phyloP scores from a whole-genome alignment of 1,140 invertebrate genomes.

The Macrotrachela quadricornifera region DNA sequence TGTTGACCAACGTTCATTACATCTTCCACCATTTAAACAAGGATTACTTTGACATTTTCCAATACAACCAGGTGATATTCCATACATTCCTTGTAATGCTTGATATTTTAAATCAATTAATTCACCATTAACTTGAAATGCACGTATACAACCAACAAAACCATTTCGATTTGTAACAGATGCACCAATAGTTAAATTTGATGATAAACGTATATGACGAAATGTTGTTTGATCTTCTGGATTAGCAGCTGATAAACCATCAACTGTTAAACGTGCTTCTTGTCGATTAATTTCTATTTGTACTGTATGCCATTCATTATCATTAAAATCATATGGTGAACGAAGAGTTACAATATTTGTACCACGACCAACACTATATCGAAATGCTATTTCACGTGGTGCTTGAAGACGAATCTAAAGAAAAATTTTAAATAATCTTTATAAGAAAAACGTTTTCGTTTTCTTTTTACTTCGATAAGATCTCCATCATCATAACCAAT shows the following conservation, averaged over 20 bases:
- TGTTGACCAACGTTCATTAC: constrained; percentile 68
- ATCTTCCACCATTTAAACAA: constrained; percentile 84
- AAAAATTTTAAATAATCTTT: background rate
- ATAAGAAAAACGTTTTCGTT: background rate
- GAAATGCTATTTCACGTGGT: constrained; percentile 1
- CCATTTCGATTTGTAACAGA: constrained; percentile 65
- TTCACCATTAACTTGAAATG: constrained; percentile 65
- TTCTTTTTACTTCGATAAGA: constrained; percentile 21
- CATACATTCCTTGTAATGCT: constrained; percentile 23
- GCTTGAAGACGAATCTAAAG: constrained; percentile 1
- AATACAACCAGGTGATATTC: constrained; percentile 55
- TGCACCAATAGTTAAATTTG: constrained; percentile 30
- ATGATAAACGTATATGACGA: constrained; percentile 5
- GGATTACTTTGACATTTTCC: constrained; percentile 77
- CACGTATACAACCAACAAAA: constrained; percentile 75
- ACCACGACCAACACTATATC: background rate
- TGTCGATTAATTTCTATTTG: constrained; percentile 5
- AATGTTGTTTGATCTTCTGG: constrained; percentile 1
- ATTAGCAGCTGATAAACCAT: background rate
- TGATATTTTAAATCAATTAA: constrained; percentile 50
- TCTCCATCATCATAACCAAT: constrained; percentile 41
- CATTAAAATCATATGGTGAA: constrained; percentile 3
- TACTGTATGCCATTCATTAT: constrained; percentile 9
- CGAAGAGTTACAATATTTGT: constrained; percentile 5
- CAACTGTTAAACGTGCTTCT: constrained; percentile 6